phyloP scores from a whole-genome alignment of 2,888 invertebrate species.

The Watsonalla binaria region DNA sequence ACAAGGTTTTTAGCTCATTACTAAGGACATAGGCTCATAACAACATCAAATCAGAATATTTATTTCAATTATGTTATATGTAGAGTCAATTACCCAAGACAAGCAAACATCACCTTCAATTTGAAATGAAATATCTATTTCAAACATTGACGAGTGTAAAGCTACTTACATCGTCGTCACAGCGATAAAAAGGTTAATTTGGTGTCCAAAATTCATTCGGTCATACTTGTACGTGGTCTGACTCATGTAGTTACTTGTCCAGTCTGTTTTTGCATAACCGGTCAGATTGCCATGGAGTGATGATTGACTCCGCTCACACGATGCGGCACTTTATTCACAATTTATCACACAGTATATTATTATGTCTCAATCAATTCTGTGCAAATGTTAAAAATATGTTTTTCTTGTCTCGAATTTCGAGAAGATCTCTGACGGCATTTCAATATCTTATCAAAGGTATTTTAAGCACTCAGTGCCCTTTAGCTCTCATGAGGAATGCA shows the following conservation, averaged over 20 bases:
- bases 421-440: no score
- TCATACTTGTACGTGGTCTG: constrained; percentile 32
- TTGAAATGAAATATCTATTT: constrained; percentile 2
- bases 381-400: neutral
- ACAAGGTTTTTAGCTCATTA: no score
- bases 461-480: no score
- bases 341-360: constrained; percentile 19
- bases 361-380: neutral
- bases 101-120: neutral
- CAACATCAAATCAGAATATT: no score
- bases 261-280: constrained; percentile 43
- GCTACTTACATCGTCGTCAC: constrained; percentile 4
- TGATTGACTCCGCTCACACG: constrained; percentile 22
- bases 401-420: neutral
- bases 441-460: no score
- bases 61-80: neutral
- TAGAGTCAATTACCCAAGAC: neutral
- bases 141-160: neutral
- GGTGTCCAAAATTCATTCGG: constrained; percentile 29
- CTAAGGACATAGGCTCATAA: no score
- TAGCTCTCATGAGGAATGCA: no score
- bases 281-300: constrained; percentile 18
- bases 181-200: constrained; percentile 29
- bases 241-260: constrained; percentile 32
- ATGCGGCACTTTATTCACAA: constrained; percentile 32